A percentile compares a stretch with the other conserved stretches of the same genome.
Evolutionary conservation across 1,140 invertebrate species (phyloP).

Genomic region (Zaprionus taronus): DNA sequence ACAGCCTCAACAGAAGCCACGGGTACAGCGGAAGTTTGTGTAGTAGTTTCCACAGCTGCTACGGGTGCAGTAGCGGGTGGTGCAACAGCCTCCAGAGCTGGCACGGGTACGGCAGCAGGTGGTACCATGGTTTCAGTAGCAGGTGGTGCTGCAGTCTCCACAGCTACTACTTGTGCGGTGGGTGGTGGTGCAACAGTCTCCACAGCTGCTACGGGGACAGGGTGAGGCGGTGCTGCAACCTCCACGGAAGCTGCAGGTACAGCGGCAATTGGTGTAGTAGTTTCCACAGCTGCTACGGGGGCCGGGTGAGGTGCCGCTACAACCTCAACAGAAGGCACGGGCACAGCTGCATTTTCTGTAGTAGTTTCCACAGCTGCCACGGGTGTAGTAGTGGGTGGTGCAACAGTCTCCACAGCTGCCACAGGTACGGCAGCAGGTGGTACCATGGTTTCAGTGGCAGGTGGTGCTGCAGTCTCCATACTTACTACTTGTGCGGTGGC

Average conservation of each 20-base stretch:
- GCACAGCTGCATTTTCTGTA: not conserved
- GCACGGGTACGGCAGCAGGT: not conserved
- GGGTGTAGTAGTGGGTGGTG: not conserved
- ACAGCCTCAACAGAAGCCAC: not conserved
- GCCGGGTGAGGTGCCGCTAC: too few species aligned
- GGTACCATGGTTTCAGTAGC: not conserved
- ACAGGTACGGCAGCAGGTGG: too few species aligned
- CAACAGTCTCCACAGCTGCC: not conserved
- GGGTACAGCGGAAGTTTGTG: not conserved
- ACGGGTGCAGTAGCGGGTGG: not conserved
- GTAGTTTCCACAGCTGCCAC: not conserved
- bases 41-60: not conserved
- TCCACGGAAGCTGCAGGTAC: not conserved
- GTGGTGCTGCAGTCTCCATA: not conserved
- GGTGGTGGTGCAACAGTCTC: not conserved
- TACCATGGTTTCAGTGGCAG: too few species aligned
- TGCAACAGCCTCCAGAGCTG: not conserved
- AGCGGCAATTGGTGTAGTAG: not conserved
- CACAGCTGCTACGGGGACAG: not conserved
- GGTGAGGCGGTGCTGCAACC: too few species aligned
- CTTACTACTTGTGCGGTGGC: too few species aligned
- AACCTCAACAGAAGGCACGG: not conserved
- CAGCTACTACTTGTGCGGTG: too few species aligned
- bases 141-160: not conserved
- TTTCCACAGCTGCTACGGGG: too few species aligned